Evolutionary conservation across 2,797 vertebrate genomes (phyloP).

Genomic region (Halcyon smyrnensis): DNA sequence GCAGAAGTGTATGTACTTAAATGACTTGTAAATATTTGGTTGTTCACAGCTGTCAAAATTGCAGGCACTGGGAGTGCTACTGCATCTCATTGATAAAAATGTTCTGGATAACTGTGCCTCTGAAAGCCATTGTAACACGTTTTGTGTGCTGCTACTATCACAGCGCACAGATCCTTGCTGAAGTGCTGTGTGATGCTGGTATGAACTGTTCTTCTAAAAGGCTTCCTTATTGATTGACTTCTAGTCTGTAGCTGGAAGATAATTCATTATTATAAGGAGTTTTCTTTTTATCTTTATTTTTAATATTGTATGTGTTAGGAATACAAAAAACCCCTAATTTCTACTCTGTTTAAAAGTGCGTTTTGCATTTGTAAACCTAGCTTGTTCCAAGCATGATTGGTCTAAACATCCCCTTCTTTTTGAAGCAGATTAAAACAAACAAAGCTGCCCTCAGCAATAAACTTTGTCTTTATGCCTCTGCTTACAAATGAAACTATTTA

Average conservation of each 20-base stretch:
- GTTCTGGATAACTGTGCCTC: not conserved
- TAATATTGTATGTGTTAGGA: not conserved
- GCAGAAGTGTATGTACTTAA: not conserved
- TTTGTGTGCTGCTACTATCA: not conserved
- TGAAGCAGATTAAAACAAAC: not conserved
- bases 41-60: not conserved
- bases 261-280: not conserved
- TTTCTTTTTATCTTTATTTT: not conserved
- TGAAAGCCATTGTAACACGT: not conserved
- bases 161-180: not conserved
- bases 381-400: not conserved
- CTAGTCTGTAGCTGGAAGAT: not conserved
- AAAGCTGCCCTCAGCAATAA: not conserved
- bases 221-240: not conserved
- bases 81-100: slow-evolving; percentile 27
- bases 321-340: not conserved
- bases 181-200: not conserved
- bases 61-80: not conserved
- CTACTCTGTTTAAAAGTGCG: not conserved
- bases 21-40: not conserved
- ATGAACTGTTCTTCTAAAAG: not conserved
- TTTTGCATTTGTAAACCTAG: not conserved
- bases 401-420: not conserved
- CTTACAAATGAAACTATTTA: not conserved
- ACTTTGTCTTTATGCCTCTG: not conserved